Evolutionary conservation across 2,797 vertebrate species (phyloP).

Genomic region (Onychomys torridus): DNA sequence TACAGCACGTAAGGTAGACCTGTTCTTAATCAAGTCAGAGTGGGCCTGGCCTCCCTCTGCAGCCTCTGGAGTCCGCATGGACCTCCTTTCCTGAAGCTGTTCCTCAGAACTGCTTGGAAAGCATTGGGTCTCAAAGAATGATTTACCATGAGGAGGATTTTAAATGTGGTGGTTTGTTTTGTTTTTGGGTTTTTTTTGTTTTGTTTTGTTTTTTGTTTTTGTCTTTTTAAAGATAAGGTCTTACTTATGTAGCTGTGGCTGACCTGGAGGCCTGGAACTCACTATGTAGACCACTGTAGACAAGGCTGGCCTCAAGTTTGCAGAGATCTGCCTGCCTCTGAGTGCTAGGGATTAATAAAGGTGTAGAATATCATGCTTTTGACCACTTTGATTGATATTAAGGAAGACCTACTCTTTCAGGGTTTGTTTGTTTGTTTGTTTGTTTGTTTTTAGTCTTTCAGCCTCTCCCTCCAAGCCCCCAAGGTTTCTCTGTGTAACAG

Average conservation of each 20-base stretch:
- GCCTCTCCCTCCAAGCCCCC: too few species aligned
- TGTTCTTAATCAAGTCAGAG: not conserved
- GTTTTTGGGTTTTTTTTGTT: too few species aligned
- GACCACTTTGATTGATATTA: not conserved
- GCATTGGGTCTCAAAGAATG: not conserved
- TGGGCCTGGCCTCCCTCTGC: not conserved
- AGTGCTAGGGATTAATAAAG: not conserved
- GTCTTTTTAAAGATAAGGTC: not conserved
- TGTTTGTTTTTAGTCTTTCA: too few species aligned
- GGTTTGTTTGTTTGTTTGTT: not conserved
- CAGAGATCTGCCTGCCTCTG: not conserved
- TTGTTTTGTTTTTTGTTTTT: too few species aligned
- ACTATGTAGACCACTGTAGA: not conserved
- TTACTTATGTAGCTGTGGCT: not conserved
- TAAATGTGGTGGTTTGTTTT: too few species aligned
- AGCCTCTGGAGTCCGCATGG: not conserved
- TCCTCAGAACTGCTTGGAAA: slow-evolving; percentile 11
- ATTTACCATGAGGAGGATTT: not conserved
- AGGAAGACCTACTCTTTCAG: not conserved
- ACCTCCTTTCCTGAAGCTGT: not conserved
- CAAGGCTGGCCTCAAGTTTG: not conserved
- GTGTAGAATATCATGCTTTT: not conserved
- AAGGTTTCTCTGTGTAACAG: not conserved
- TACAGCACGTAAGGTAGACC: not conserved
- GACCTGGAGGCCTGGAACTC: not conserved